Percentiles rank a stretch among this genome's conserved stretches.
phyloP scores from a whole-genome alignment of 2,113 vertebrate species.

The Corythaeola cristata region DNA sequence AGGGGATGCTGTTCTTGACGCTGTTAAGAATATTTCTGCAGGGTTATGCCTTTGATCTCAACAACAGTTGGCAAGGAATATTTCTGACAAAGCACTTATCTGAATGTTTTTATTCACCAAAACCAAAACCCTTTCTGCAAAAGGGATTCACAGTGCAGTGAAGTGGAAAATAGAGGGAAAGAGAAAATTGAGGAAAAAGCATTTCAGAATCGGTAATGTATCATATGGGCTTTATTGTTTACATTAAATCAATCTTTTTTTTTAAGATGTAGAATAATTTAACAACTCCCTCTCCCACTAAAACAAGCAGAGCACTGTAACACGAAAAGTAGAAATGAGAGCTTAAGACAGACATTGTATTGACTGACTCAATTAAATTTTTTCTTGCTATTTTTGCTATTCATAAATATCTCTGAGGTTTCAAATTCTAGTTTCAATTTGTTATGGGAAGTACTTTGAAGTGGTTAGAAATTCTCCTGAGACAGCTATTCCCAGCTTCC shows the following conservation, averaged over 20 bases:
- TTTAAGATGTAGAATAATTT: neutral
- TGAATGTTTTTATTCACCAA: neutral
- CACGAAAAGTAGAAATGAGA: neutral
- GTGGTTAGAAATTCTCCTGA: neutral
- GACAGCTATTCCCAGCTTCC: constrained; percentile 9
- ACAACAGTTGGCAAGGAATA: neutral
- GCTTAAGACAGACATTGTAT: neutral
- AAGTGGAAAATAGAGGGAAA: neutral
- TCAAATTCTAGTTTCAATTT: constrained; percentile 30
- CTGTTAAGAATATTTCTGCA: neutral
- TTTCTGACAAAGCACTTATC: neutral
- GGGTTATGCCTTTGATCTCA: neutral
- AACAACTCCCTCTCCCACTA: neutral
- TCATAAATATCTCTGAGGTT: neutral
- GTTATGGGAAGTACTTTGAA: constrained; percentile 22
- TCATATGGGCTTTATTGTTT: neutral
- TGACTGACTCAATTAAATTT: neutral
- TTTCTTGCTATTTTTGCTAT: neutral
- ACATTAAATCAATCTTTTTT: neutral
- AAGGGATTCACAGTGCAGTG: neutral
- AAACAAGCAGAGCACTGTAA: neutral
- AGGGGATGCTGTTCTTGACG: neutral
- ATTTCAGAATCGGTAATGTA: neutral
- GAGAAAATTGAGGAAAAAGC: neutral
- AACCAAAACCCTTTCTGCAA: neutral